Percentiles rank a stretch among this genome's conserved stretches.
These are phyloP conservation scores for Calameuta idolon DNA, from an alignment of 2,888 invertebrate genomes.

Conservation along the genomic window DNA sequence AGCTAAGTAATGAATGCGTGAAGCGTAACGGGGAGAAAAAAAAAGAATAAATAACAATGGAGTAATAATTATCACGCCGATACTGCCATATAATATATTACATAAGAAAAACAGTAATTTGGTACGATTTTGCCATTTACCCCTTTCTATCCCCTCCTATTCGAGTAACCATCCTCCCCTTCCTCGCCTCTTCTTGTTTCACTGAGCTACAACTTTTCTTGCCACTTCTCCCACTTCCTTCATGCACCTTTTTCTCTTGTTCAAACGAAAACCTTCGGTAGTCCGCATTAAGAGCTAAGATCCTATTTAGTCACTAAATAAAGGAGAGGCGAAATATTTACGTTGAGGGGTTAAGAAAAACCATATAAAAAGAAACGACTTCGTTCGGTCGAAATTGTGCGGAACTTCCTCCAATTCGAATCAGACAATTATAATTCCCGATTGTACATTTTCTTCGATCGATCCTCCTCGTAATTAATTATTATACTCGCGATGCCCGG, in stretches of 20 bases:
- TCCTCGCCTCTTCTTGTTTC: conserved; percentile 17
- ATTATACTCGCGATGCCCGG: neutral
- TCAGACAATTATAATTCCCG: neutral
- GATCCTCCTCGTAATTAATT: neutral
- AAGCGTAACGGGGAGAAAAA: neutral
- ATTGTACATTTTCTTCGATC: neutral
- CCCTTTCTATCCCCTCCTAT: conserved; percentile 18
- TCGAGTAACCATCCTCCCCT: conserved; percentile 11
- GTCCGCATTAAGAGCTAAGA: neutral
- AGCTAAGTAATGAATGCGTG: neutral
- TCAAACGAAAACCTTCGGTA: neutral
- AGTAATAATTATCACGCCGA: conserved; percentile 51
- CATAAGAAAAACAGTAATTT: conserved; percentile 49
- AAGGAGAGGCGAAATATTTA: no score
- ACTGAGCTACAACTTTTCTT: neutral
- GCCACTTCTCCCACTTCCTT: neutral
- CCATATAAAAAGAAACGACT: no score
- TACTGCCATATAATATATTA: conserved; percentile 59
- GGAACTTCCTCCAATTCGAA: neutral
- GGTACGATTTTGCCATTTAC: conserved; percentile 47
- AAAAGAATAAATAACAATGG: conserved; percentile 8
- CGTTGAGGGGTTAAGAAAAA: no score
- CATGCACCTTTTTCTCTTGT: neutral
- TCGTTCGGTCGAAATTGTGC: no score
- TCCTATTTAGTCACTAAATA: neutral